phyloP scores from a whole-genome alignment of 1,140 invertebrate species.

The Drosophila pachea region DNA sequence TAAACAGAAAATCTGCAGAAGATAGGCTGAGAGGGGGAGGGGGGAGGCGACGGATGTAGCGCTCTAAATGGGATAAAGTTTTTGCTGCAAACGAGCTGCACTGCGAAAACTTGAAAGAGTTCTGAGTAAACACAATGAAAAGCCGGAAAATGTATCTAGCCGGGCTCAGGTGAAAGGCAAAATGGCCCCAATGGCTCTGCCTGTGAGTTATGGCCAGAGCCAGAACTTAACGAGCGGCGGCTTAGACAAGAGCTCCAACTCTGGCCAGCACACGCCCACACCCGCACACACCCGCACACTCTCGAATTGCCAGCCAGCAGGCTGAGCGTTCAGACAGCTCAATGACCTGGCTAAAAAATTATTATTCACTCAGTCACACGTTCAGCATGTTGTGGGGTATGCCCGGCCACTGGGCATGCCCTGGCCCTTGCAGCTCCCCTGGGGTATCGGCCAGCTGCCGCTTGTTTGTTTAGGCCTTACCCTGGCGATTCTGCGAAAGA shows the following conservation, averaged over 20 bases:
- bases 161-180: conserved; percentile 8
- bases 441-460: background rate
- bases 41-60: background rate
- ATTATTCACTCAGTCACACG: conserved; percentile 34
- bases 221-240: conserved; percentile 9
- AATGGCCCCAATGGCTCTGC: background rate
- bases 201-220: conserved; percentile 4
- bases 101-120: conserved; percentile 18
- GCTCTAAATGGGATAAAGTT: conserved; percentile 28
- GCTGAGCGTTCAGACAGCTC: conserved; percentile 33
- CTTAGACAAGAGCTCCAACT: background rate
- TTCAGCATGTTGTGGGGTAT: no score
- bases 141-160: conserved; percentile 2
- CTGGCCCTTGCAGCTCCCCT: no score
- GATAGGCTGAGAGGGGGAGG: no score
- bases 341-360: conserved; percentile 44
- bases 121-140: conserved; percentile 39
- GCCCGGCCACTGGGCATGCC: no score
- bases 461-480: conserved; percentile 23
- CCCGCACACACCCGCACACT: background rate
- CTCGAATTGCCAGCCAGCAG: conserved; percentile 3
- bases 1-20: no score
- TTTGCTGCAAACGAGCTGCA: conserved; percentile 15
- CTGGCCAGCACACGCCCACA: background rate
- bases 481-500: no score